Evolutionary conservation across 2,888 invertebrate genomes (phyloP), one percentile per base, ranked within the genome.

Genomic region (Stenodera caucasica): DNA sequence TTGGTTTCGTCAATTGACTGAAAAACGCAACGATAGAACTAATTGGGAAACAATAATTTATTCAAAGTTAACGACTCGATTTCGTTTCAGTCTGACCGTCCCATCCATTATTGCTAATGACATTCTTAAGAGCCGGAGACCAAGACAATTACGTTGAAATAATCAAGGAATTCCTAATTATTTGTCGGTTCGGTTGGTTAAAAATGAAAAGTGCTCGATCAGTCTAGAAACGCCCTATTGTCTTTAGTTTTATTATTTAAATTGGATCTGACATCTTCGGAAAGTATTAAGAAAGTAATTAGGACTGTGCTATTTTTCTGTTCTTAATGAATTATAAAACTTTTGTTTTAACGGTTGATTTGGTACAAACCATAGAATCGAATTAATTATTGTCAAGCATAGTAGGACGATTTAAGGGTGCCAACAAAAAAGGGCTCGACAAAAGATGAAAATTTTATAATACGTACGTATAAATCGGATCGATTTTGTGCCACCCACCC

Each of bases 91-190:
- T 64, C 71, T 77, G 75, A 74, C 75, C 74, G 74, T 45, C 76
- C 75, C 77, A 79, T 79, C 76, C 74, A 79, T 79, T 79, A 79
- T 78, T 77, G 76, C 76, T 79, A 79, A 79, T 79, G 79, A 78
- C 79, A 77, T 75, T 74, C 77, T 74, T 74, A 76, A 77, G 76
- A 76, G 75, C 69, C 72, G 63, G 71, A 73, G 72, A 70, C 70
- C 69, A 70, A 70, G 75, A 77, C 77, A 78, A 78, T 78, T 77
- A 77, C 76, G 74, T 76, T 26, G 72, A 77, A 78, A 78, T 78
- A 77, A 79, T 78, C 77, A 77, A 74, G 68, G 75, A 76, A 77
- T 77, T 73, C 75, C 76, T 78, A 78, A 78, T 78, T 78, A 77
- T 77, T 4, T 77, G 75, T 72, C 73, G 67, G 68, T 63, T 65